Base-by-base conservation (phyloP, 2,888 invertebrate genomes). In the Itoplectis maculator region DNA sequence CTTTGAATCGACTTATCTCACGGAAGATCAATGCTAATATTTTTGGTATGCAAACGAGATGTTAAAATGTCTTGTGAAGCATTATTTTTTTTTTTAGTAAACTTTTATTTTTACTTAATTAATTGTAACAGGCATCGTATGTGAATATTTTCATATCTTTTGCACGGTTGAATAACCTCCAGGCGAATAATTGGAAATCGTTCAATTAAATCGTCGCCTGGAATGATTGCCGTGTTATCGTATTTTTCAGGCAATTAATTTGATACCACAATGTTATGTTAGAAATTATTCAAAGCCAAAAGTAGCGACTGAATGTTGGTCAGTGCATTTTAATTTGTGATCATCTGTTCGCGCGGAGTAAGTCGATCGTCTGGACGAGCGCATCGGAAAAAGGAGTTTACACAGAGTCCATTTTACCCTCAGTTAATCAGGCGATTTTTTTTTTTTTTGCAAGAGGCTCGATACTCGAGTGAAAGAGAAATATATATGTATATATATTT, bases 321-420 rank as follows among this genome's bases (percentile, higher is more conserved):
- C 51, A 51, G 15, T 51, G n/a, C n/a, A 51, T 51, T 51, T 11
- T 0, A 5, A 47, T 47, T 47, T 15, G 0, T 47, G 15, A 5
- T n/a, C 47, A n/a, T 47, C 47, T 47, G 20, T 11, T 23, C 11
- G 1, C 9, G 9, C 18, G 4, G 23, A 20, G 18, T 11, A 11
- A 54, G 29, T 35, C 15, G 18, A 49, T 56, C 9, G 8, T 8
- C 35, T 13, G 1, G 40, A 37, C 6, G 75, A 82, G 70, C 56
- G 61, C 72, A 79, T 40, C 20, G 66, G 66, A 78, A 70, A 73
- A 68, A 75, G 75, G 79, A 72, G 42, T 66, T 72, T 79, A 54
- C 59, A 56, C 75, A 35, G 54, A 72, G 42, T 49, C 61, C 49
- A 29, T 61, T 42, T 18, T 37, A 49, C 37, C 37, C 45, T 63